These are phyloP conservation scores for Cryptotermes secundus DNA, from an alignment of 1,140 invertebrate species.

Conservation along the genomic window DNA sequence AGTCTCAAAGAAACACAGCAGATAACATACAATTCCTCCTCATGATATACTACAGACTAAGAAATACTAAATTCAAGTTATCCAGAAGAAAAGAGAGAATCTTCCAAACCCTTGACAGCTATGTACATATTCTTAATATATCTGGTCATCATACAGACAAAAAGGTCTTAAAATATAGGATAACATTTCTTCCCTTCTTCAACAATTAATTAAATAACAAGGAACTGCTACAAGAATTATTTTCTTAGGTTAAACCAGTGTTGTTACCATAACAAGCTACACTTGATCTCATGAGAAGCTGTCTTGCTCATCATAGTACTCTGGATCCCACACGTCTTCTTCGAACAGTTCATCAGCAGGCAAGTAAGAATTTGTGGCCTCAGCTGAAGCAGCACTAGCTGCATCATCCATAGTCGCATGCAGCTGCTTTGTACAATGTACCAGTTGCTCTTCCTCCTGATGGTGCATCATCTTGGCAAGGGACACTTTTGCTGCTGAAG, in stretches of 20 bases:
- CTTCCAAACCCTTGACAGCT: background rate
- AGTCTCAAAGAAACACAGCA: no score
- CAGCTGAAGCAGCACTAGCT: background rate
- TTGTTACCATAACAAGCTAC: background rate
- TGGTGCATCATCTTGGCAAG: slow-evolving; percentile 5
- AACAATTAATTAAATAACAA: slow-evolving; percentile 9
- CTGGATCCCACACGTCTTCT: slow-evolving; percentile 15
- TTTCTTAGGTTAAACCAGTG: background rate
- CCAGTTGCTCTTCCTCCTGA: slow-evolving; percentile 14
- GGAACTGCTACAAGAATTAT: slow-evolving; percentile 9
- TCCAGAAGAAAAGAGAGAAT: background rate
- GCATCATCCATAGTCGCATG: no score
- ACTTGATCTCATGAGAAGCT: slow-evolving; percentile 20
- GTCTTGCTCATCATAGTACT: slow-evolving; percentile 19
- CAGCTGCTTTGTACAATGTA: background rate
- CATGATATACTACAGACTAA: no score
- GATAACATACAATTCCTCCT: no score
- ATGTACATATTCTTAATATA: background rate
- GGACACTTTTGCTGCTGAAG: background rate
- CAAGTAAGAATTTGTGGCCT: background rate
- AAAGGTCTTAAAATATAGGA: background rate
- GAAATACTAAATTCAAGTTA: no score
- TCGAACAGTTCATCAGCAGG: background rate
- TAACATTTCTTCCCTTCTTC: background rate
- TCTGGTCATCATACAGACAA: background rate